Evolutionary conservation across 2,797 vertebrate genomes (phyloP).

Genomic region (Sebastes taczanowskii): DNA sequence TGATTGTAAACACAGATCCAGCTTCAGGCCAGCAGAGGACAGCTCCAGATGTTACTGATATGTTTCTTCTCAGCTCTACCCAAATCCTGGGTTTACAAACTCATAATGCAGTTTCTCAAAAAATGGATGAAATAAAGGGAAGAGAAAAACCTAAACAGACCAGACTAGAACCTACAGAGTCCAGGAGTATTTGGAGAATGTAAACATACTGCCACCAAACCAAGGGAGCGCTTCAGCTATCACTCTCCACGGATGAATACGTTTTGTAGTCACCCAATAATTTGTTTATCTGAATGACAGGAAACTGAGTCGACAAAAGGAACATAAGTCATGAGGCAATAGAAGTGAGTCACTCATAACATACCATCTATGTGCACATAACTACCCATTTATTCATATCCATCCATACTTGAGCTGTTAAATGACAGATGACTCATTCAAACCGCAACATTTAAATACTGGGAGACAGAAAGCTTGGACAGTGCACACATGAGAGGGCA

Average conservation of each 20-base stretch:
- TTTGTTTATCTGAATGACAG: slow-evolving; percentile 15
- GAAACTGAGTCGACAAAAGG: slow-evolving; percentile 4
- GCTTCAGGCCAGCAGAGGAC: not conserved
- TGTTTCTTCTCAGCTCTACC: not conserved
- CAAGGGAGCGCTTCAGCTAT: not conserved
- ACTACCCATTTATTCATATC: slow-evolving; percentile 34
- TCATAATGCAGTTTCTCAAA: not conserved
- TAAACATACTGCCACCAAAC: slow-evolving; percentile 55
- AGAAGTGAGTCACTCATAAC: slow-evolving; percentile 51
- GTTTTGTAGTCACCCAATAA: slow-evolving; percentile 6
- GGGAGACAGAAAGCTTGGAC: not conserved
- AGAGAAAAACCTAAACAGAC: slow-evolving; percentile 28
- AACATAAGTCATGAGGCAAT: slow-evolving; percentile 41
- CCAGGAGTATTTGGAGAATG: slow-evolving; percentile 49
- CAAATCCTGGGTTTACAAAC: not conserved
- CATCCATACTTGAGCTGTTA: slow-evolving; percentile 21
- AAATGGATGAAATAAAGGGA: not conserved
- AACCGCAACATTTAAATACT: not conserved
- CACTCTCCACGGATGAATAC: slow-evolving; percentile 6
- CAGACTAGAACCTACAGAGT: slow-evolving; percentile 25
- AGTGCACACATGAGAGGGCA: not conserved
- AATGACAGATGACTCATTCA: slow-evolving; percentile 38
- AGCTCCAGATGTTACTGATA: slow-evolving; percentile 33
- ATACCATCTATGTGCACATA: slow-evolving; percentile 5
- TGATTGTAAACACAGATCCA: slow-evolving; percentile 47